Evolutionary conservation across 2,888 invertebrate species (phyloP).

Genomic region (Euphydryas editha): DNA sequence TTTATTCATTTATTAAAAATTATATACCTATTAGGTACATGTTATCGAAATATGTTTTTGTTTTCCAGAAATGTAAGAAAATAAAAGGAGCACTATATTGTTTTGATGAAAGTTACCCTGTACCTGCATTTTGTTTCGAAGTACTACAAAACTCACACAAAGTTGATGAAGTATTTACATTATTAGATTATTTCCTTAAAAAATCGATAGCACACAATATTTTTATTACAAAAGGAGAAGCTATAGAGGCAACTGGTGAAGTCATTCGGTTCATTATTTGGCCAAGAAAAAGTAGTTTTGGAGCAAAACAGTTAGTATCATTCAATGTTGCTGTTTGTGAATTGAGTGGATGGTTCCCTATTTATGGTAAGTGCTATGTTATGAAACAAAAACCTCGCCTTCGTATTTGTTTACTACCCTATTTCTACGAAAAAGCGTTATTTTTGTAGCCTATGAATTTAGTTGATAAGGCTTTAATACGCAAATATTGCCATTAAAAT

Average conservation of each 20-base stretch:
- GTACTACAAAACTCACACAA: conserved; percentile 62
- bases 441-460: no score
- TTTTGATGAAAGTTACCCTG: conserved; percentile 81
- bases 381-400: no score
- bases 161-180: conserved; percentile 66
- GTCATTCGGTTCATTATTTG: conserved; percentile 86
- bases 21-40: not conserved
- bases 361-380: conserved; percentile 82
- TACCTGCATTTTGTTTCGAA: conserved; percentile 88
- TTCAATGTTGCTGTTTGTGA: conserved; percentile 91
- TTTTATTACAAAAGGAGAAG: conserved; percentile 85
- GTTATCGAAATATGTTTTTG: not conserved
- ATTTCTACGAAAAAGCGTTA: no score
- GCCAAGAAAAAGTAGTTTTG: conserved; percentile 83
- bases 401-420: no score
- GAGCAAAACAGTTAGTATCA: conserved; percentile 81
- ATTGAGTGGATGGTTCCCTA: conserved; percentile 89
- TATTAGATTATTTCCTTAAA: conserved; percentile 83
- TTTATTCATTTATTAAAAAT: not conserved
- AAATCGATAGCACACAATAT: conserved; percentile 90
- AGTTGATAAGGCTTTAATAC: no score
- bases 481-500: no score
- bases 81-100: conserved; percentile 80
- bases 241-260: conserved; percentile 53
- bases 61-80: conserved; percentile 81